These are phyloP conservation scores for Corythaeola cristata DNA, from an alignment of 2,113 vertebrate genomes.

Conservation along the genomic window DNA sequence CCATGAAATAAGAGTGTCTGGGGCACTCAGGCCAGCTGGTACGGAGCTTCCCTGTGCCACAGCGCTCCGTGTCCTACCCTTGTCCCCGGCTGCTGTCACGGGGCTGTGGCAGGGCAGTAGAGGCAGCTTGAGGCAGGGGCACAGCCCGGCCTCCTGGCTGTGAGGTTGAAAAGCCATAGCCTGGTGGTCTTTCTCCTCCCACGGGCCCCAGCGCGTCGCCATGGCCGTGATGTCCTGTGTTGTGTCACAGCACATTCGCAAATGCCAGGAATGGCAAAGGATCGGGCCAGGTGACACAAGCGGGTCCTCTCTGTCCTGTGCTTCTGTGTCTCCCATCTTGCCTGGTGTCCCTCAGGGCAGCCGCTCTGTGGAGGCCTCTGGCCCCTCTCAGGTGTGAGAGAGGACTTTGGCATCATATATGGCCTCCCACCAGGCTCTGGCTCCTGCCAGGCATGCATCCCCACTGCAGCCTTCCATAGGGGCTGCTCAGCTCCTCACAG, in stretches of 20 bases:
- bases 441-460: background rate
- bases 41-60: background rate
- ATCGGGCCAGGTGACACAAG: rapidly evolving
- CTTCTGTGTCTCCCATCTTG: background rate
- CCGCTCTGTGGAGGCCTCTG: background rate
- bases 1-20: background rate
- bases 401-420: background rate
- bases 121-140: background rate
- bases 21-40: too few species aligned
- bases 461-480: rapidly evolving
- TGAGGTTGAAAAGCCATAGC: rapidly evolving
- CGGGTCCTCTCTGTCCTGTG: background rate
- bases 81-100: background rate
- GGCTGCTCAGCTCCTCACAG: background rate
- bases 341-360: background rate
- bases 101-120: background rate
- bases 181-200: background rate
- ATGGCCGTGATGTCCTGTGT: rapidly evolving
- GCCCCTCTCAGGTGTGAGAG: background rate
- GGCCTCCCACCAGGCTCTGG: rapidly evolving
- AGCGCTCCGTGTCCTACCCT: background rate
- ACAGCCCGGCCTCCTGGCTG: rapidly evolving
- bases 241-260: rapidly evolving
- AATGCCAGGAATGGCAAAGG: background rate
- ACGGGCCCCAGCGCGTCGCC: rapidly evolving